These are phyloP conservation scores for Falco berigora DNA, from an alignment of 2,797 vertebrate genomes.

Conservation along the genomic window DNA sequence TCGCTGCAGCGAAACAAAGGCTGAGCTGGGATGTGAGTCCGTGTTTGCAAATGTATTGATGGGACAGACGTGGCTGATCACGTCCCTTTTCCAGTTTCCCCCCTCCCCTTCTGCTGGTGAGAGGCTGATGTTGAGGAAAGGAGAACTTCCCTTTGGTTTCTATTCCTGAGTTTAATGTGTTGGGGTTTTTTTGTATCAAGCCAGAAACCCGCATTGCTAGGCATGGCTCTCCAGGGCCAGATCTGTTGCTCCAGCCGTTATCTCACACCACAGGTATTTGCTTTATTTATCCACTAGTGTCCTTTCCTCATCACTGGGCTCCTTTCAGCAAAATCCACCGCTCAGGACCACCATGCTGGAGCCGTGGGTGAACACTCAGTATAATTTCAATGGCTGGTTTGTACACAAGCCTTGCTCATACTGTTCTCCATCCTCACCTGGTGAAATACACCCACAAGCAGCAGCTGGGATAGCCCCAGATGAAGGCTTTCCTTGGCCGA, in stretches of 20 bases:
- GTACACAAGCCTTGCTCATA: not conserved
- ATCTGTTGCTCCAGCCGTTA: not conserved
- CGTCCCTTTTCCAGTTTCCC: not conserved
- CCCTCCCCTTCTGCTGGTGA: not conserved
- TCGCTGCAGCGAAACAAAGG: rapidly evolving
- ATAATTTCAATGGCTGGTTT: not conserved
- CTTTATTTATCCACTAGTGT: not conserved
- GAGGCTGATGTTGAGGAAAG: not conserved
- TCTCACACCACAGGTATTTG: not conserved
- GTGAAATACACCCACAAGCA: not conserved
- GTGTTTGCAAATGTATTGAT: rapidly evolving
- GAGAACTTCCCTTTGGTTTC: not conserved
- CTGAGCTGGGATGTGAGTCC: not conserved
- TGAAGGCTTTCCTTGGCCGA: not conserved
- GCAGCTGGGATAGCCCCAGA: not conserved
- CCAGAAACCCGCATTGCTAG: not conserved
- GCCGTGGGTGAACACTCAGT: not conserved
- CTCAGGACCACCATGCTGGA: not conserved
- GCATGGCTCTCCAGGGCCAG: not conserved
- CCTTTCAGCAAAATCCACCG: not conserved
- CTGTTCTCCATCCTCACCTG: not conserved
- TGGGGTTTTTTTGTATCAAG: not conserved
- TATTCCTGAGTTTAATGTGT: too few relatives aligned
- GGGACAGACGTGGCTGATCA: not conserved
- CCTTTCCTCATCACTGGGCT: not conserved